Conservation (phyloP, 1,140 invertebrate genomes). For the Pachypsylla venusta region DNA sequence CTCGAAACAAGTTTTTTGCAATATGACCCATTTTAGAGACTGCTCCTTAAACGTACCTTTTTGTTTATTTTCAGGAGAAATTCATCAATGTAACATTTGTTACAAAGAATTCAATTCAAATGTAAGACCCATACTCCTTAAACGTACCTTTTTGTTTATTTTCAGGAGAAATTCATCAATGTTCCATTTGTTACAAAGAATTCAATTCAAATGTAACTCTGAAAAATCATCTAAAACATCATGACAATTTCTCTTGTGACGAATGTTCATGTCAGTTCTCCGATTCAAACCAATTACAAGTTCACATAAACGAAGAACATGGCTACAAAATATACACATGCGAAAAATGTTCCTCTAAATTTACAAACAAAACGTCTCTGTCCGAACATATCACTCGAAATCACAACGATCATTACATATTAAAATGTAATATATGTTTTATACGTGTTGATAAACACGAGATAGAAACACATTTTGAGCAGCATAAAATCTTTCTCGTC, state of each 20-base stretch:
- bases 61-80: not conserved
- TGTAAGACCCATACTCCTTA: too few species aligned
- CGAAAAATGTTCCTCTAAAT: not conserved
- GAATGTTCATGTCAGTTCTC: not conserved
- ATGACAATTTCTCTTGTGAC: conserved; percentile 2
- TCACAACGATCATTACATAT: not conserved
- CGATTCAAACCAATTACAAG: not conserved
- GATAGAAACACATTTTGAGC: not conserved
- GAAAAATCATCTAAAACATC: not conserved
- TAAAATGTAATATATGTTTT: not conserved
- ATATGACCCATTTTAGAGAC: too few species aligned
- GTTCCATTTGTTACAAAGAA: not conserved
- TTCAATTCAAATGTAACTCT: not conserved
- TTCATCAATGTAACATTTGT: not conserved
- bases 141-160: too few species aligned
- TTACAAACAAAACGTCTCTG: not conserved
- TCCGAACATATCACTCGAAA: not conserved
- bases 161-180: not conserved
- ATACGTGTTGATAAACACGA: not conserved
- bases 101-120: conserved; percentile 1
- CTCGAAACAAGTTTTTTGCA: too few species aligned
- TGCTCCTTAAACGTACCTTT: too few species aligned
- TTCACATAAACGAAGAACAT: not conserved
- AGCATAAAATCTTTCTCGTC: not conserved
- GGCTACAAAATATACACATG: not conserved